Evolutionary conservation across 2,113 vertebrate species (phyloP), one percentile per base, ranked within the genome.

Genomic region (Megaceryle maxima): DNA sequence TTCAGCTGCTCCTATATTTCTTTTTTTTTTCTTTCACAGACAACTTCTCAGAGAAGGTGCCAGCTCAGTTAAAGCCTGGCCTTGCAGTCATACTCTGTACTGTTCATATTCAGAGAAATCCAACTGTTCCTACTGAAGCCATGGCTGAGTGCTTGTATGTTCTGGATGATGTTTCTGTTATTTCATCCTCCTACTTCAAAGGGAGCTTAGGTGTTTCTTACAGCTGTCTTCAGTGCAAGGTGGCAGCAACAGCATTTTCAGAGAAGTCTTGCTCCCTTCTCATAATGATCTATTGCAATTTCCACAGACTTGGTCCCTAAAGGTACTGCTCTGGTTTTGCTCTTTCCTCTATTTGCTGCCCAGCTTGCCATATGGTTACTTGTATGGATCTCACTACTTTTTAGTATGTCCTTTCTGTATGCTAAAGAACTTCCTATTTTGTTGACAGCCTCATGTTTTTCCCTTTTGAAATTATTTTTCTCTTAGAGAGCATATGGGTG

Each of bases 311-410:
- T 29, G 16, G 29, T 75, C 28, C 31, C 24, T 68, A n/a, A 16
- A 46, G 0, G 2, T 41, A 8, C 24, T 60, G 57, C 39, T 53
- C 59, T 80, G 56, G 1, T 70, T 83, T 83, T 62, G 16, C 59
- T 77, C 83, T 83, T 85, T 69, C 39, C 43, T 83, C 31, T 29
- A 14, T 6, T 11, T 0, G 2, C 31, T 0, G 0, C 24, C 72
- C 21, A 48, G 31, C 35, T 33, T 72, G 35, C 31, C 28, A 9
- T 75, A 7, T 25, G 22, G 16, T 64, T 44, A 41, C 70, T 66
- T 80, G 39, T 56, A 55, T 13, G 41, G 76, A 73, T 73, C 51
- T 77, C 28, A 33, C 48, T 77, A 4, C n/a, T 76, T 87, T 63
- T 55, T 50, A 84, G 22, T 46, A 18, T n/a, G n/a, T 50, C 9